Conservation (phyloP, 2,797 vertebrate genomes). For the Sebastes matsubarae region DNA sequence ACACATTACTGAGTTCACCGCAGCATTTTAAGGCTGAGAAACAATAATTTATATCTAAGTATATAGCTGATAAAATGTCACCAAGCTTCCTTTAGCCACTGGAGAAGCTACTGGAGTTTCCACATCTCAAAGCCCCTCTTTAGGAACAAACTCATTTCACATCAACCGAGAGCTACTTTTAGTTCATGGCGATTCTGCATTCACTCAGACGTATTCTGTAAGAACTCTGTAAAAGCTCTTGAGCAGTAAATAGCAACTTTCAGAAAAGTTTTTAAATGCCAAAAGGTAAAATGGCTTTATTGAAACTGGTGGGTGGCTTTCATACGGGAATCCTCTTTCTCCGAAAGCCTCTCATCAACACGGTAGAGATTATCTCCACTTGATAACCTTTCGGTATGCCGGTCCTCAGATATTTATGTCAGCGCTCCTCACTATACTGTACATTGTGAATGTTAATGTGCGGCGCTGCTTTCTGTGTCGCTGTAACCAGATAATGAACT, state of each 20-base stretch:
- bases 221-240: background rate
- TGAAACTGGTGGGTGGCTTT: conserved; percentile 1
- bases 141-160: conserved; percentile 7
- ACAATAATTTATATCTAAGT: background rate
- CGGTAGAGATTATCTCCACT: conserved; percentile 43
- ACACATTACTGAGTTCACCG: background rate
- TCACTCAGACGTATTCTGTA: background rate
- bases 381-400: conserved; percentile 57
- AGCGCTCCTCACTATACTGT: conserved; percentile 15
- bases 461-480: conserved; percentile 31
- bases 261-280: conserved; percentile 40
- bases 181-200: background rate
- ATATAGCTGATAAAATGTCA: background rate
- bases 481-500: conserved; percentile 67
- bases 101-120: background rate
- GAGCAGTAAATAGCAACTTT: conserved; percentile 13
- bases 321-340: background rate
- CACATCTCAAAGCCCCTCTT: background rate
- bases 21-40: background rate
- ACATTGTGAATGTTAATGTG: conserved; percentile 59
- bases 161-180: background rate
- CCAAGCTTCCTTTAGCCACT: background rate
- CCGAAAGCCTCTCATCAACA: conserved; percentile 26
- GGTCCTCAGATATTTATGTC: conserved; percentile 46
- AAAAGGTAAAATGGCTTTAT: conserved; percentile 26